Base-by-base conservation (phyloP, 2,888 invertebrate genomes). In the Catocala sponsa region DNA sequence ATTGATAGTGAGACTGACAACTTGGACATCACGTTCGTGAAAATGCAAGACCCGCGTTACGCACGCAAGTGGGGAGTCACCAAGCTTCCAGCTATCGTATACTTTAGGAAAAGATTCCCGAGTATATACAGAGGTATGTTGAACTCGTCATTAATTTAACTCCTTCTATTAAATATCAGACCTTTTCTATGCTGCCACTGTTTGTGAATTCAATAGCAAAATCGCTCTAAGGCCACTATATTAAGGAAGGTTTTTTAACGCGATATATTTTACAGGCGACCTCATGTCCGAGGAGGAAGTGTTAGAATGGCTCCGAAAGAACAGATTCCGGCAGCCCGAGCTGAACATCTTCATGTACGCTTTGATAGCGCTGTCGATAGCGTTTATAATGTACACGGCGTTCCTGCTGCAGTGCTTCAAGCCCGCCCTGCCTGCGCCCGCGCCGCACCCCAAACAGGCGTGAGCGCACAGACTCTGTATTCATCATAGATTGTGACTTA, bases 1-100 rank as follows among this genome's bases (percentile, higher is more conserved):
- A 99, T 99, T 76, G 99, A 99, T 84, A 98, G 98, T 78, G 99
- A 99, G 91, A 98, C 98, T 0, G 98, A 98, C 85, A 98, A 98
- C 88, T 95, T 99, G 83, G 98, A 98, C 83, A 98, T 99, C 70
- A 98, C 98, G 1, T 98, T 99, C 87, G 98, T 98, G 0, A 98
- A 98, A 91, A 98, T 99, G 97, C 97, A 97, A 60, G 98, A 98
- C 87, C 96, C 97, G 0, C 95, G 98, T 46, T 98, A 98, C 86
- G 98, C 98, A 11, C 96, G 98, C 57, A 98, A 98, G 91, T 98
- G 98, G 97, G 98, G 98, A 25, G 98, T 98, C 12, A 98, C 97
- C 0, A 97, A 98, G 86, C 92, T 98, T 66, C 98, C 98, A 10
- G 97, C 98, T 1, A 97, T 98, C 74, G 98, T 98, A 2, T 98